Evolutionary conservation across 2,888 invertebrate species (phyloP), one percentile per base, ranked within the genome.

Genomic region (Actias luna): DNA sequence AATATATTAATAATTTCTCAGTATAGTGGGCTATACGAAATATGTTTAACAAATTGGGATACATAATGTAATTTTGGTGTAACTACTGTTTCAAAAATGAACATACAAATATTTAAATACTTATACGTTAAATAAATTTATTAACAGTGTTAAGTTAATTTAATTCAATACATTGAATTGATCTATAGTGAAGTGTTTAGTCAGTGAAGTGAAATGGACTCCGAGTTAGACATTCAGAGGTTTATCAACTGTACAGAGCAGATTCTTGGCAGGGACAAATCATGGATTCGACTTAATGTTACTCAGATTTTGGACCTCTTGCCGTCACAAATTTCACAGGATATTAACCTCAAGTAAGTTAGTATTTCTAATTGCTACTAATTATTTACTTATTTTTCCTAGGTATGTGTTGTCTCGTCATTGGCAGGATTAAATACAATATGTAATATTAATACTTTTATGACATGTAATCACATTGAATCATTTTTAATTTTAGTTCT

Each of bases 181-280:
- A 36, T 57, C 39, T 39, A 58, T 5, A 50, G 69, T 67, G 63
- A 70, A 69, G 69, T 70, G 69, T 42, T 42, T 7, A 42, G 42
- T 42, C 64, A 73, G 68, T 73, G 70, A 74, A 79, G 70, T 78
- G 79, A 79, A 22, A 92, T 91, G 90, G 87, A 89, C 74, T 81
- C 89, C 63, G 92, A 92, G 65, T 73, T 79, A 55, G 90, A 92
- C 64, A 80, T 92, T 18, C 84, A 86, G 76, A 84, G 79, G 67
- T 90, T 92, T 64, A 83, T 92, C 68, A 92, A 92, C 83, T 92
- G 92, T 75, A 90, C 92, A 46, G 85, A 89, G 79, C 84, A 89
- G 74, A 80, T 90, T 39, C 67, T 92, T 66, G 84, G 86, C 5
- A 71, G 75, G 14, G 85, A 89, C 67, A 76, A 78, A 55, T 77